phyloP scores from a whole-genome alignment of 2,888 invertebrate species.

The Coelinius sp. region DNA sequence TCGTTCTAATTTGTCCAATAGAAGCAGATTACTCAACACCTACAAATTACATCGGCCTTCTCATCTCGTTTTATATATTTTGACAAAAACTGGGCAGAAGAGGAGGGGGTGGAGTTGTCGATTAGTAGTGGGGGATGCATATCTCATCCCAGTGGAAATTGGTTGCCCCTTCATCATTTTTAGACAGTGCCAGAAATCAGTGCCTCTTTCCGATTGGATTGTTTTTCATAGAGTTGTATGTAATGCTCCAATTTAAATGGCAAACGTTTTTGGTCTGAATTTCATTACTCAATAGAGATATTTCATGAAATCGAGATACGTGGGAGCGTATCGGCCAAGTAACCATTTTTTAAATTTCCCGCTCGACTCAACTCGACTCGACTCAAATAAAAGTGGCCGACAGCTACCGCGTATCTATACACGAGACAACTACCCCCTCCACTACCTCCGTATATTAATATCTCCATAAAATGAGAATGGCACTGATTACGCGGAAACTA shows the following conservation, averaged over 20 bases:
- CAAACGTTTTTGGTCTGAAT: conserved; percentile 30
- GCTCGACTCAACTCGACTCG: too few relatives aligned
- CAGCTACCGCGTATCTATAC: too few relatives aligned
- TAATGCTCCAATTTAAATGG: conserved; percentile 40
- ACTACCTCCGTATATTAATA: too few relatives aligned
- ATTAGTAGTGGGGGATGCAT: background rate
- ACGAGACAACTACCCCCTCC: too few relatives aligned
- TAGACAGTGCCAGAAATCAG: conserved; percentile 44
- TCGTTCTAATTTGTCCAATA: conserved; percentile 58
- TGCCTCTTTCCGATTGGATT: conserved; percentile 41
- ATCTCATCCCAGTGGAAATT: conserved; percentile 21
- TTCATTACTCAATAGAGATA: conserved; percentile 33
- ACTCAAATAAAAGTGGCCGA: too few relatives aligned
- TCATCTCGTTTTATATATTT: conserved; percentile 14
- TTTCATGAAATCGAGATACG: too few relatives aligned
- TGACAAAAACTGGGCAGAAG: background rate
- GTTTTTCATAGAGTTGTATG: conserved; percentile 39
- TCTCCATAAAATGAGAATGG: too few relatives aligned
- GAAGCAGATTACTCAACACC: conserved; percentile 51
- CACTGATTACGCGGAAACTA: too few relatives aligned
- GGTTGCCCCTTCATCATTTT: conserved; percentile 47
- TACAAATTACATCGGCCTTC: conserved; percentile 53
- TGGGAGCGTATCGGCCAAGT: too few relatives aligned
- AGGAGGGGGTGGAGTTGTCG: conserved; percentile 14
- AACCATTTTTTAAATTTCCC: too few relatives aligned